Evolutionary conservation across 92 coral and sea anemone genomes (phyloP).

Genomic region (Pocillopora grandis): DNA sequence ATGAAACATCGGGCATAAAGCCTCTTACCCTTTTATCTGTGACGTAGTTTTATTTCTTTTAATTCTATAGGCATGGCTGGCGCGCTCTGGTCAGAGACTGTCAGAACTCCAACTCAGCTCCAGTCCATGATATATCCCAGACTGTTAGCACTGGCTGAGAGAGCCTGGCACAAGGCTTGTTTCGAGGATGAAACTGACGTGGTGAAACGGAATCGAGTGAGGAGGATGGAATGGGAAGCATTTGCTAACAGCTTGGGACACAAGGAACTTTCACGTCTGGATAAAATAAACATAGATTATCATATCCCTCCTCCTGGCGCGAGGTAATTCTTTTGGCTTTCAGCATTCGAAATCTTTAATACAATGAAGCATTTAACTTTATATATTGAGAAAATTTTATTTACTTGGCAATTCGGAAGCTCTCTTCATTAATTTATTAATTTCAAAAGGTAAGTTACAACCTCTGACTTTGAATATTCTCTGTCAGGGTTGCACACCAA

Average conservation of each 20-base stretch:
- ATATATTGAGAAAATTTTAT: too few relatives aligned
- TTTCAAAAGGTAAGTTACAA: neutral
- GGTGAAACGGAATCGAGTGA: constrained; percentile 47
- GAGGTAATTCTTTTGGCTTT: constrained; percentile 30
- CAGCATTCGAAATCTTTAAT: neutral
- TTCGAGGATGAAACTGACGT: constrained; percentile 76
- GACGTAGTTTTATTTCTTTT: neutral
- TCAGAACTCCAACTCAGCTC: constrained; percentile 89
- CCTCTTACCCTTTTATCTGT: neutral
- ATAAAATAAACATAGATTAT: constrained; percentile 76
- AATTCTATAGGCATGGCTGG: constrained; percentile 80
- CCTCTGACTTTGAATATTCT: neutral
- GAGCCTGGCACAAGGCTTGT: constrained; percentile 95
- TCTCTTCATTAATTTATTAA: too few relatives aligned
- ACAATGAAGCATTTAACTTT: too few relatives aligned
- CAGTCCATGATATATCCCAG: constrained; percentile 93
- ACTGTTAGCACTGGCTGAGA: constrained; percentile 93
- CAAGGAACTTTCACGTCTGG: constrained; percentile 85
- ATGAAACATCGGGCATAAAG: too few relatives aligned
- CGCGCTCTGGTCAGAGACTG: constrained; percentile 95
- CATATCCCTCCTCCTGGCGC: constrained; percentile 92
- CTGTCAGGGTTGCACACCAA: constrained; percentile 60
- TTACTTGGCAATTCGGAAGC: too few relatives aligned
- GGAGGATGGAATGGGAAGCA: constrained; percentile 79
- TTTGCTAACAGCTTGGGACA: constrained; percentile 90